Evolutionary conservation across 2,113 vertebrate genomes (phyloP).

Genomic region (Microtus richardsoni): DNA sequence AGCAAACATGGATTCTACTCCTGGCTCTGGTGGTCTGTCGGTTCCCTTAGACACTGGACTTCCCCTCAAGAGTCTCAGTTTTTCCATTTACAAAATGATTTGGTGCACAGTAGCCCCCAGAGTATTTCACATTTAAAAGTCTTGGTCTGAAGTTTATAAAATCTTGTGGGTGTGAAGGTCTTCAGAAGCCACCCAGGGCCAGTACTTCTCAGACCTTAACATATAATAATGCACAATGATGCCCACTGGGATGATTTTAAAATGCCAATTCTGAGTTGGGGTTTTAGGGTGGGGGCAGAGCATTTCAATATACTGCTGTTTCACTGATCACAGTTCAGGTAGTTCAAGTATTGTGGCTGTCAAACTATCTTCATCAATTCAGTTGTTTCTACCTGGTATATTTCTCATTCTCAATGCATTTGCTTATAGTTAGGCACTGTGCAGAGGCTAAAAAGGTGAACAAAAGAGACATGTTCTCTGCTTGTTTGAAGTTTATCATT

Average conservation of each 20-base stretch:
- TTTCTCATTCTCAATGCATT: background rate
- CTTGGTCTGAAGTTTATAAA: constrained; percentile 12
- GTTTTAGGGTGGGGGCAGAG: background rate
- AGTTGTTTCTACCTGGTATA: background rate
- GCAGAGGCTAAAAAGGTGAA: background rate
- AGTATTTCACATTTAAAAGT: background rate
- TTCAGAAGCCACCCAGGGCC: constrained; percentile 12
- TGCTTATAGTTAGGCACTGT: background rate
- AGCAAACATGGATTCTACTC: background rate
- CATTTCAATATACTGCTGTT: constrained; percentile 24
- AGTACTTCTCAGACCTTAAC: background rate
- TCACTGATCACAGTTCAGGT: background rate
- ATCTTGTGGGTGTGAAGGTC: background rate
- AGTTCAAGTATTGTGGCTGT: background rate
- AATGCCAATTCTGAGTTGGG: constrained; percentile 27
- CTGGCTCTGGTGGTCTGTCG: constrained; percentile 30
- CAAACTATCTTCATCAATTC: constrained; percentile 12
- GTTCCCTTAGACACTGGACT: background rate
- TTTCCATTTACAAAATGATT: constrained; percentile 18
- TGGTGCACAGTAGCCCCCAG: background rate
- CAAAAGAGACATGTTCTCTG: background rate
- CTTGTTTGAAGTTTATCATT: background rate
- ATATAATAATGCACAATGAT: background rate
- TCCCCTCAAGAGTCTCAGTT: constrained; percentile 2
- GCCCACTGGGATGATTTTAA: background rate